Percentiles rank a stretch among this genome's conserved stretches.
Evolutionary conservation across 2,113 vertebrate species (phyloP).

Genomic region (Carassius gibelio): DNA sequence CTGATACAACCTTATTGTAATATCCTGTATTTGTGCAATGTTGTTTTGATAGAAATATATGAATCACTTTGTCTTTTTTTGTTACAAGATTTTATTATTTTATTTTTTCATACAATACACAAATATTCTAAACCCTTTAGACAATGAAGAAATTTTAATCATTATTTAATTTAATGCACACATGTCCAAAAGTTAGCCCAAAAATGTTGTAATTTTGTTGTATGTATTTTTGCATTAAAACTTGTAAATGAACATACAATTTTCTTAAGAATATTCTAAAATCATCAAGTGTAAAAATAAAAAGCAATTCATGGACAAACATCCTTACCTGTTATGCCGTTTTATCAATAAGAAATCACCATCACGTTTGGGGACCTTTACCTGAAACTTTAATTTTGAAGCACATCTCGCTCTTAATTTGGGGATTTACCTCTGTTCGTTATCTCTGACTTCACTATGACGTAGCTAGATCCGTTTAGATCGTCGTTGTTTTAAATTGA

Average conservation of each 20-base stretch:
- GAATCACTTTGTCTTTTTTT: background rate
- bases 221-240: background rate
- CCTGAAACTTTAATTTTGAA: background rate
- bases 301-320: background rate
- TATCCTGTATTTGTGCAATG: background rate
- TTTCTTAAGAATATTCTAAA: background rate
- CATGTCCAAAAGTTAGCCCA: too few relatives aligned
- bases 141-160: too few relatives aligned
- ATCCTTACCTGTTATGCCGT: background rate
- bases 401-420: background rate
- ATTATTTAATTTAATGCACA: too few relatives aligned
- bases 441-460: background rate
- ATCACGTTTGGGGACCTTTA: background rate
- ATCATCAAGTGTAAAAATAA: background rate
- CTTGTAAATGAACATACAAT: background rate
- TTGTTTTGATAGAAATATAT: slow-evolving; percentile 9
- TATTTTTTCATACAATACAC: too few relatives aligned
- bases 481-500: background rate
- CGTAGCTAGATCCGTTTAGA: background rate
- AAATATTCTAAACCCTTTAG: too few relatives aligned
- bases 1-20: background rate
- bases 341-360: background rate
- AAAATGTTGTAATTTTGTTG: too few relatives aligned
- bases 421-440: background rate
- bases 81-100: too few relatives aligned